Percentiles rank a stretch among this genome's conserved stretches.
These are phyloP conservation scores for Gymnothorax reevesii DNA, from an alignment of 2,797 vertebrate genomes.

Conservation along the genomic window DNA sequence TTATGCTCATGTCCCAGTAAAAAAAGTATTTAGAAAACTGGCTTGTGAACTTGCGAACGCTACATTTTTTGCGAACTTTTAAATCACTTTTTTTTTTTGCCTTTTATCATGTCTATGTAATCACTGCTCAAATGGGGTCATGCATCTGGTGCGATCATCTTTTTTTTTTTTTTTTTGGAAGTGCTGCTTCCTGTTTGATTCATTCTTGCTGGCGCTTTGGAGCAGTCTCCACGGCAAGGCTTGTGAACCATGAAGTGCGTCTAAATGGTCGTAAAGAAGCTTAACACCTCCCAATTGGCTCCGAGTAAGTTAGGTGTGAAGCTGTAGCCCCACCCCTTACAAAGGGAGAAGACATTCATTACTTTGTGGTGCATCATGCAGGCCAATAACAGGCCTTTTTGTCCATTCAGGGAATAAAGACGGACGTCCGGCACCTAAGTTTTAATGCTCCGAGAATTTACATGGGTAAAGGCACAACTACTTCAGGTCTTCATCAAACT, in stretches of 20 bases:
- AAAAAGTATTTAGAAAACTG: not conserved
- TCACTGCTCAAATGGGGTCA: not conserved
- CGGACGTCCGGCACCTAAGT: too few relatives aligned
- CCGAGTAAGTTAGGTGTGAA: not conserved
- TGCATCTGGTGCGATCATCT: not conserved
- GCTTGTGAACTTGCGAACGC: not conserved
- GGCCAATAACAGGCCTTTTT: not conserved
- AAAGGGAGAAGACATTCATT: not conserved
- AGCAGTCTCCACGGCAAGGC: not conserved
- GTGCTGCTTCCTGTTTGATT: not conserved
- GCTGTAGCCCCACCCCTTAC: not conserved
- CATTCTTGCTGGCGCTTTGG: not conserved
- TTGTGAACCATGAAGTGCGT: not conserved
- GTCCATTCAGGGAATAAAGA: not conserved
- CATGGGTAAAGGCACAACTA: too few relatives aligned
- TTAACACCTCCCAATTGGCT: not conserved
- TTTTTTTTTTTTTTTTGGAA: not conserved
- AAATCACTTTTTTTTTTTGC: not conserved
- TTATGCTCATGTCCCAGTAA: not conserved
- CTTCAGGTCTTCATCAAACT: too few relatives aligned
- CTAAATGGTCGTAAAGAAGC: not conserved
- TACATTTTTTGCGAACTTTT: not conserved
- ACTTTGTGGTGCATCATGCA: not conserved
- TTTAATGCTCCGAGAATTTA: too few relatives aligned
- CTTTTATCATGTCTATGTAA: too few relatives aligned